Base-by-base conservation (phyloP, 2,888 invertebrate species). In the Athalia cordata region DNA sequence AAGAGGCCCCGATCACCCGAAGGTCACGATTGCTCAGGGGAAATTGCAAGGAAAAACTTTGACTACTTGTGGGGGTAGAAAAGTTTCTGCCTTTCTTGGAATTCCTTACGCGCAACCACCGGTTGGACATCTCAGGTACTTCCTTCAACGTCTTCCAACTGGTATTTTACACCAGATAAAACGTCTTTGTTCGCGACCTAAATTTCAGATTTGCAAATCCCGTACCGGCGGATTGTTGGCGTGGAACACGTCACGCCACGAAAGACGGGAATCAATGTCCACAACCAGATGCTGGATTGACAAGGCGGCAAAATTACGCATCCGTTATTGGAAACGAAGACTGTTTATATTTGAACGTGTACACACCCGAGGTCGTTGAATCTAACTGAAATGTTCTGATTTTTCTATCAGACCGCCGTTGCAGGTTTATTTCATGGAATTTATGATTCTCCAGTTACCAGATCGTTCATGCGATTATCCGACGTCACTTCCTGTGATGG, bases 71-170 rank as follows among this genome's bases (percentile, higher is more conserved):
- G 45, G 50, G 11, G 49, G 61, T 5, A 61, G 74, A 9, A n/a
- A 61, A 5, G 8, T 74, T 15, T 62, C 47, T 6, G 74, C 59
- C 61, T 74, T 74, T 62, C 11, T 45, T 29, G 62, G 74, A 11
- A 62, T 74, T 8, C 74, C 74, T n/a, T 74, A n/a, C 11, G 74
- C 74, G 4, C 50, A 62, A 74, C 50, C 74, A 62, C 74, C 74
- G 9, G 11, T 61, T 6, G 74, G 74, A 75, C 11, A 47, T 50
- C 52, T 75, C 13, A 61, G 62, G 74, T 75, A 15, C 13, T n/a
- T n/a, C n/a, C n/a, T n/a, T n/a, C n/a, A n/a, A n/a, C 13, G 1
- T 7, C 9, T 13, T 59, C 13, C 62, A 29, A 15, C 29, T 0
- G 8, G 7, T 47, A 11, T 7, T 47, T 13, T 8, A 49, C 5